phyloP scores from a whole-genome alignment of 1,140 invertebrate species.

The Araneus ventricosus region DNA sequence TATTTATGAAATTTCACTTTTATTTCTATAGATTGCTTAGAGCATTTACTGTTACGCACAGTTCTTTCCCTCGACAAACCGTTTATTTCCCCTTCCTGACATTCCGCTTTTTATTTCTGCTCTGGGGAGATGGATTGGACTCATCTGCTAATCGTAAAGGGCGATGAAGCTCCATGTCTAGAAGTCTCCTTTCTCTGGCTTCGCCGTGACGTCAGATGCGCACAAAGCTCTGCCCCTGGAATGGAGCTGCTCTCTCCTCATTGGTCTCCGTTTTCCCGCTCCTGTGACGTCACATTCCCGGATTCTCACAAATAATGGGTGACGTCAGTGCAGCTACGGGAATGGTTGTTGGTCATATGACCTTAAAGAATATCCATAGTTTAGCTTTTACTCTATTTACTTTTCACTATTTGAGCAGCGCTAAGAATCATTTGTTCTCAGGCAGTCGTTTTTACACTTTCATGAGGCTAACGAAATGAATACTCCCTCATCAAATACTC shows the following conservation, averaged over 20 bases:
- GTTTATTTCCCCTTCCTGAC: neutral
- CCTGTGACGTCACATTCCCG: conserved; percentile 16
- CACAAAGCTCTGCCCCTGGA: neutral
- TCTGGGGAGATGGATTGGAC: too few species aligned
- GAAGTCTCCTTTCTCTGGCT: neutral
- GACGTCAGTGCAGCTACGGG: conserved; percentile 65
- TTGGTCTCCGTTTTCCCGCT: conserved; percentile 61
- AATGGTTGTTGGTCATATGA: conserved; percentile 49
- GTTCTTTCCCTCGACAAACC: too few species aligned
- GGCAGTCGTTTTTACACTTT: too few species aligned
- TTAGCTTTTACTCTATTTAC: conserved; percentile 52
- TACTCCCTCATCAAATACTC: too few species aligned
- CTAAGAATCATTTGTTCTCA: too few species aligned
- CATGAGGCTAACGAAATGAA: too few species aligned
- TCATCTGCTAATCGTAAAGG: neutral
- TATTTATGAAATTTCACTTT: too few species aligned
- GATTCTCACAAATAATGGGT: conserved; percentile 37
- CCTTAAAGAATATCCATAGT: conserved; percentile 12
- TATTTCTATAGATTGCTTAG: too few species aligned
- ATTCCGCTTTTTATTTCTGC: too few species aligned
- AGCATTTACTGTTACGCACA: too few species aligned
- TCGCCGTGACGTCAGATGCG: neutral
- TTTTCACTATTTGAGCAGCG: conserved; percentile 8
- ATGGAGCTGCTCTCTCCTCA: neutral
- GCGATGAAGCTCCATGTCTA: neutral